phyloP scores from a whole-genome alignment of 2,797 vertebrate genomes.

The Valencia hispanica region DNA sequence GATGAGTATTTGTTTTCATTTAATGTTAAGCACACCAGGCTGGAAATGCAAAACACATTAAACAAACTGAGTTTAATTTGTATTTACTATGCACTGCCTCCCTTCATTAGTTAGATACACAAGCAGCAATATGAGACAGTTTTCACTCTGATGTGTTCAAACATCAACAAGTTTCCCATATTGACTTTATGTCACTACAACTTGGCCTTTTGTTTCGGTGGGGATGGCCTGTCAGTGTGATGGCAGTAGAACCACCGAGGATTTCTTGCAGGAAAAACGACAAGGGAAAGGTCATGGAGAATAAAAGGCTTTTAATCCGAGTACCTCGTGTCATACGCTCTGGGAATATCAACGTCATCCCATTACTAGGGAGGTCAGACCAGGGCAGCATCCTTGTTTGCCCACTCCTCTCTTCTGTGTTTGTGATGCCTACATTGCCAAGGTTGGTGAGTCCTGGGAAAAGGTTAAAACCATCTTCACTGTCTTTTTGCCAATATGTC shows the following conservation, averaged over 20 bases:
- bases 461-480: conserved; percentile 60
- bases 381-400: conserved; percentile 55
- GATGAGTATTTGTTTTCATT: conserved; percentile 14
- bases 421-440: conserved; percentile 65
- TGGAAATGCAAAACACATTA: conserved; percentile 10
- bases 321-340: conserved; percentile 66
- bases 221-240: conserved; percentile 70
- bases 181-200: conserved; percentile 83
- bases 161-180: conserved; percentile 67
- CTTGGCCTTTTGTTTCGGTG: conserved; percentile 82
- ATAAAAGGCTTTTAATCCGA: conserved; percentile 82
- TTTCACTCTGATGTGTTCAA: conserved; percentile 66
- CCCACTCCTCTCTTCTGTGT: conserved; percentile 50
- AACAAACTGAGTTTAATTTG: conserved; percentile 37
- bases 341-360: conserved; percentile 81
- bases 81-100: conserved; percentile 11
- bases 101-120: conserved; percentile 31
- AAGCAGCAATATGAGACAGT: conserved; percentile 62
- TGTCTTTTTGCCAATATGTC: conserved; percentile 20
- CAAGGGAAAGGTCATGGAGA: conserved; percentile 80
- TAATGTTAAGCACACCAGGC: conserved; percentile 14
- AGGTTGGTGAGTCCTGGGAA: conserved; percentile 56
- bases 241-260: conserved; percentile 59
- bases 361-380: conserved; percentile 69
- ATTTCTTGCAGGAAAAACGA: conserved; percentile 75